phyloP scores from a whole-genome alignment of 2,113 vertebrate species.

The Pyxicephalus adspersus region DNA sequence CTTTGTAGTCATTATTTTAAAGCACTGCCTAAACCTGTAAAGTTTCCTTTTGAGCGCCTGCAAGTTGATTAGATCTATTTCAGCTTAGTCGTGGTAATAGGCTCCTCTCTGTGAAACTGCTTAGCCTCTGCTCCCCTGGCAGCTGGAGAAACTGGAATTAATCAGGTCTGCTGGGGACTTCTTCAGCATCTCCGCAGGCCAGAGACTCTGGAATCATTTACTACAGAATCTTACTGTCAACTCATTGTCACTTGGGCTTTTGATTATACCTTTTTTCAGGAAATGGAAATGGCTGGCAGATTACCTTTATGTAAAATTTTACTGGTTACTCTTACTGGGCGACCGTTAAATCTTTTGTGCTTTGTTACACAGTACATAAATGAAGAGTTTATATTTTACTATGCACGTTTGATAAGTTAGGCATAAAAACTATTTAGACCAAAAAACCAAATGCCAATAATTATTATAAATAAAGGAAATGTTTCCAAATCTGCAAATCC shows the following conservation, averaged over 20 bases:
- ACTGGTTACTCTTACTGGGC: slow-evolving; percentile 81
- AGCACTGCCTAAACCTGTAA: slow-evolving; percentile 90
- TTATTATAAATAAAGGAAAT: background rate
- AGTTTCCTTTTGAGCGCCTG: slow-evolving; percentile 89
- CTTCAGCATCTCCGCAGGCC: slow-evolving; percentile 92
- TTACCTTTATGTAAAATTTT: slow-evolving; percentile 86
- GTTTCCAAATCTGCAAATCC: too few species aligned
- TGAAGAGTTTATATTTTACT: background rate
- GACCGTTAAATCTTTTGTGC: slow-evolving; percentile 69
- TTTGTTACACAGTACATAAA: slow-evolving; percentile 31
- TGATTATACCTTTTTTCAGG: slow-evolving; percentile 86
- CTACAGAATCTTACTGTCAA: slow-evolving; percentile 99
- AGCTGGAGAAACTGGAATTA: slow-evolving; percentile 97
- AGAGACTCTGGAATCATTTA: slow-evolving; percentile 98
- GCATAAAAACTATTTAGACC: background rate
- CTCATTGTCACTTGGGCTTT: slow-evolving; percentile 98
- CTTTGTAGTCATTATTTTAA: slow-evolving; percentile 89
- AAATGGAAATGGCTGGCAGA: slow-evolving; percentile 90
- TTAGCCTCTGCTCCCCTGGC: slow-evolving; percentile 93
- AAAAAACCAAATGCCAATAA: background rate
- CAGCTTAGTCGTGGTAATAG: slow-evolving; percentile 94
- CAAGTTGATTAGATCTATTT: slow-evolving; percentile 98
- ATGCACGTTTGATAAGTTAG: background rate
- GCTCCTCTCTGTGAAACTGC: slow-evolving; percentile 93
- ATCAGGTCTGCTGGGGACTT: slow-evolving; percentile 99